A percentile compares a stretch with the other conserved stretches of the same genome.
These are phyloP conservation scores for Agapostemon virescens DNA, from an alignment of 2,888 invertebrate genomes.

Conservation along the genomic window DNA sequence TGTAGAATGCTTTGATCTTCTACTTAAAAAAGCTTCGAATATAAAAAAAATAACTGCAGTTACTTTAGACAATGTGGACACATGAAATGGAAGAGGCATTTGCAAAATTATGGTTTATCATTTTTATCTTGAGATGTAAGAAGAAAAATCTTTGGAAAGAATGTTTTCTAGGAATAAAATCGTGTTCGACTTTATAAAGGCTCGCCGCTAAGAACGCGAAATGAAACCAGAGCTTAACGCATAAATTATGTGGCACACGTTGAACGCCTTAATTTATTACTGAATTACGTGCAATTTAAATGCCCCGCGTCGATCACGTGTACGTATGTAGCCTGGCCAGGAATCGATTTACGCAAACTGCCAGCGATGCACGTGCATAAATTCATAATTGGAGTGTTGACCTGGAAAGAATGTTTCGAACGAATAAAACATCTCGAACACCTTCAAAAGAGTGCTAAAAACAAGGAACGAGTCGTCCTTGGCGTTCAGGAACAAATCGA, in stretches of 20 bases:
- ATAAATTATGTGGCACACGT: conserved; percentile 49
- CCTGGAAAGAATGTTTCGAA: conserved; percentile 34
- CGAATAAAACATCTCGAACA: neutral
- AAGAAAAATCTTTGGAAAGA: neutral
- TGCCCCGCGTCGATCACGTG: conserved; percentile 54
- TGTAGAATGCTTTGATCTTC: too few relatives aligned
- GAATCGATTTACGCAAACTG: conserved; percentile 51
- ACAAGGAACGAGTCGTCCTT: neutral
- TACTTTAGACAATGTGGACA: too few relatives aligned
- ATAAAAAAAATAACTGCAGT: too few relatives aligned
- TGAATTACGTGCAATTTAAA: conserved; percentile 58
- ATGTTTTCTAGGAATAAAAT: neutral
- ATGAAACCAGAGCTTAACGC: conserved; percentile 33
- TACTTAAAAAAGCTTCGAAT: too few relatives aligned
- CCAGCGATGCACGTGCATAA: conserved; percentile 27
- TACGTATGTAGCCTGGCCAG: conserved; percentile 26
- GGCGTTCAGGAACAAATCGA: neutral
- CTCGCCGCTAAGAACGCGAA: conserved; percentile 33
- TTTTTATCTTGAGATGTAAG: neutral
- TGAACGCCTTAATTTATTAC: conserved; percentile 61
- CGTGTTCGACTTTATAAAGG: neutral
- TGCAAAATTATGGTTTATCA: neutral
- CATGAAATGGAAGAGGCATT: neutral
- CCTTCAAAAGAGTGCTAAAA: neutral
- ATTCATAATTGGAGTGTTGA: conserved; percentile 22